Base-by-base conservation (phyloP, 1,140 invertebrate genomes). In the Aphidius gifuensis region DNA sequence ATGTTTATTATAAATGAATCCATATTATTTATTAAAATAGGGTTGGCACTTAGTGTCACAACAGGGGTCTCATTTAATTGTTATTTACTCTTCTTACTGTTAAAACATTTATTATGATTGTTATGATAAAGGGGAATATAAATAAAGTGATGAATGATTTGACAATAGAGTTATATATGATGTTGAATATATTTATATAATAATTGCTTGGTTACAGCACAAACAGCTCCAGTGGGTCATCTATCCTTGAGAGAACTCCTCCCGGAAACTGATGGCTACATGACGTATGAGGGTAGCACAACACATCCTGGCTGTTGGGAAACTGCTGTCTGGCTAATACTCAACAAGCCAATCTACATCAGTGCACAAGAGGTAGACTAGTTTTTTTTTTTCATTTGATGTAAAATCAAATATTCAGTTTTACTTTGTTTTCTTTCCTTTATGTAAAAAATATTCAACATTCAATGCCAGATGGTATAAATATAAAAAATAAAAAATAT, bases 281-380 rank as follows among this genome's bases (percentile, higher is more conserved):
- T 98, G 82, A 97, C 95, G n/a, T 98, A 98, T 79, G 96, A 98
- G 78, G 96, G 96, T n/a, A 96, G 93, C 53, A 93, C 93, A 42
- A 97, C 96, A 58, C 93, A 94, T 82, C 96, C 96, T 5, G 92
- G 91, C 32, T 94, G 92, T 79, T 93, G 92, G 89, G 92, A 95
- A 79, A 94, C 92, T 16, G 90, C 92, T 8, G 93, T 96, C 45
- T 98, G 96, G 95, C 88, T 97, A 67, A 91, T 98, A 66, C 86
- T 96, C 76, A 97, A 97, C 82, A 96, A 95, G 81, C 96, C 95
- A 51, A 94, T 97, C 76, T 97, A 97, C 83, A 93, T 94, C 73
- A 93, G 92, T 62, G 91, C 91, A 74, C 91, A 93, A 80, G 91
- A 94, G 86, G 91, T 94, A 76, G 80, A 76, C 68, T 62, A 51